Base-by-base conservation (phyloP, 1,140 invertebrate species). In the Antheraea pernyi region DNA sequence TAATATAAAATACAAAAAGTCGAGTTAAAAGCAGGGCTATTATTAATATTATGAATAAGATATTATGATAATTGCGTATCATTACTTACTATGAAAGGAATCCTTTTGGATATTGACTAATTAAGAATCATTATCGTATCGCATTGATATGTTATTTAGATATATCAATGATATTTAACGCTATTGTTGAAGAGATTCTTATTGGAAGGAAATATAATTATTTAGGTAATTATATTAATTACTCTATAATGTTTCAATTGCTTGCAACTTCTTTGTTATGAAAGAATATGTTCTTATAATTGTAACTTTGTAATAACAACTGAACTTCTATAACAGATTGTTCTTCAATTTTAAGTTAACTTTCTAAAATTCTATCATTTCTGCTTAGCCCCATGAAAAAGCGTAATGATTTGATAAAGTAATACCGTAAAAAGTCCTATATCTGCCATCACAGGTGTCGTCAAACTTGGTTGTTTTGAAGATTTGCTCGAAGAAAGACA, bases 1-100 rank as follows among this genome's bases (percentile, higher is more conserved):
- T 53, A 53, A 53, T 13, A 13, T 16, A 16, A 16, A 53, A 53
- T 53, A 53, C 2, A n/a, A 53, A 53, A 53, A 53, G 46, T 16
- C 2, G 9, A 53, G 46, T 53, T 53, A 53, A 53, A 53, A 53
- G 5, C 46, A 16, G 11, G 13, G 46, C 46, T 53, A 53, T 53
- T 53, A 53, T 53, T 53, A 16, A 53, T 53, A 53, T 16, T 16
- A 53, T 53, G 46, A 53, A 53, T 53, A 53, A 53, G 46, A 53
- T 53, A 53, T 53, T 53, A 53, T 13, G 0, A 53, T 53, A 53
- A 53, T 53, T 53, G 13, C 46, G 16, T 53, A 53, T 53, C 46
- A 53, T 53, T 53, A 53, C 46, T 2, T 53, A 53, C 13, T 53
- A 53, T 16, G 13, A 53, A 53, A 53, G 46, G 11, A 16, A 53